Evolutionary conservation across 2,113 vertebrate species (phyloP), one percentile per base, ranked within the genome.

Genomic region (Notothenia rossii): DNA sequence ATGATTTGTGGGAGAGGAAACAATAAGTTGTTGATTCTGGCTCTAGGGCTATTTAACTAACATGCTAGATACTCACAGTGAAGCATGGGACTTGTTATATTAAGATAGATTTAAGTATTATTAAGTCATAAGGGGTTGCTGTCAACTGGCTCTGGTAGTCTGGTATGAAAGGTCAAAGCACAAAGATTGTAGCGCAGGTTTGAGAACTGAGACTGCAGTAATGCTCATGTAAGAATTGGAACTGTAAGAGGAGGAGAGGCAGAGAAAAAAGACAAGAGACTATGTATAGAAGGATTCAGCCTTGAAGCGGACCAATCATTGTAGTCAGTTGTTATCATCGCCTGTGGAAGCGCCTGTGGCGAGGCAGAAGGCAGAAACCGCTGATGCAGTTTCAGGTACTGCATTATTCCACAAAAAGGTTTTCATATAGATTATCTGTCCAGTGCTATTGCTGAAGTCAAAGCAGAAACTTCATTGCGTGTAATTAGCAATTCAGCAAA

Each of bases 1-100:
- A 36, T 71, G 81, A 89, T 89, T 82, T 84, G 80, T 87, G 75
- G 62, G 54, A 83, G 66, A 80, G 81, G 70, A 84, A 89, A 86
- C 33, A 49, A 80, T 81, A 81, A 89, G 15, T 51, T 87, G 86
- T 81, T 86, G 72, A 75, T 84, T 90, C 67, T 86, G 80, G 82
- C 76, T 75, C 56, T 75, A 33, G 36, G 33, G 58, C 6, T 64
- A 66, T 82, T 89, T 74, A 25, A 62, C 62, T 76, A 77, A 81
- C 83, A 87, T 61, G 61, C 68, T 10, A 74, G 40, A 77, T 64
- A 65, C 45, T 79, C 50, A 55, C 18, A 71, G 54, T 14, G 36
- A 67, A 53, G 5, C 66, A 63, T 48, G 49, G 59, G 69, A 71
- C 25, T n/a, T 72, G 40, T 82, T 78, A 80, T 43, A 86, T 87